Evolutionary conservation across 2,888 invertebrate species (phyloP).

Genomic region (Polietes domitor): DNA sequence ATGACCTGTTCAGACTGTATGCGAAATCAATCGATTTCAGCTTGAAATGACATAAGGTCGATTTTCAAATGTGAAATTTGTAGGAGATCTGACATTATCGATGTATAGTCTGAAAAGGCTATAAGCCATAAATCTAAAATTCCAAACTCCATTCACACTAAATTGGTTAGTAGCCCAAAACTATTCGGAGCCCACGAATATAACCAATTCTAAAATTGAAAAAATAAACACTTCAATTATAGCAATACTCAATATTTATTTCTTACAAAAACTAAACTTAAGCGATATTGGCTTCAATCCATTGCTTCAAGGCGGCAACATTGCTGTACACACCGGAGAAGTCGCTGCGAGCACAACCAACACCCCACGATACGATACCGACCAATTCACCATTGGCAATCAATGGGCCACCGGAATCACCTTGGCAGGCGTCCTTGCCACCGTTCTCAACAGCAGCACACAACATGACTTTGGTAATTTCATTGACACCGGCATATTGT

Average conservation of each 20-base stretch:
- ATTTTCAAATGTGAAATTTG: too few relatives aligned
- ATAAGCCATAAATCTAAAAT: too few relatives aligned
- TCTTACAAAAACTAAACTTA: neutral
- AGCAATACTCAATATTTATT: neutral
- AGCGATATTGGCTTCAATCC: constrained; percentile 48
- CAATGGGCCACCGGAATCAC: constrained; percentile 78
- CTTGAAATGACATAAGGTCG: too few relatives aligned
- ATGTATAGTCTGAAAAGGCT: too few relatives aligned
- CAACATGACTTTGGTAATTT: constrained; percentile 73
- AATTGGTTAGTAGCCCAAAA: too few relatives aligned
- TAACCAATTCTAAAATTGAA: too few relatives aligned
- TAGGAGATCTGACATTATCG: too few relatives aligned
- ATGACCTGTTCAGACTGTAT: too few relatives aligned
- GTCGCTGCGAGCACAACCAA: constrained; percentile 72
- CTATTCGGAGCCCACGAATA: too few relatives aligned
- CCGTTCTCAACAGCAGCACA: constrained; percentile 72
- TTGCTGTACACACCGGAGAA: constrained; percentile 61
- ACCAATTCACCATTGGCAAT: constrained; percentile 70
- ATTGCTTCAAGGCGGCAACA: constrained; percentile 36
- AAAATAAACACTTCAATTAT: neutral
- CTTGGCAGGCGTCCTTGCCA: constrained; percentile 80
- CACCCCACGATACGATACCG: constrained; percentile 78
- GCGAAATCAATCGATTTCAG: too few relatives aligned
- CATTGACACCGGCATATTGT: constrained; percentile 65
- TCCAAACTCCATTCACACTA: too few relatives aligned